Base-by-base conservation (phyloP, 2,113 vertebrate genomes). In the Sinocyclocheilus anshuiensis region DNA sequence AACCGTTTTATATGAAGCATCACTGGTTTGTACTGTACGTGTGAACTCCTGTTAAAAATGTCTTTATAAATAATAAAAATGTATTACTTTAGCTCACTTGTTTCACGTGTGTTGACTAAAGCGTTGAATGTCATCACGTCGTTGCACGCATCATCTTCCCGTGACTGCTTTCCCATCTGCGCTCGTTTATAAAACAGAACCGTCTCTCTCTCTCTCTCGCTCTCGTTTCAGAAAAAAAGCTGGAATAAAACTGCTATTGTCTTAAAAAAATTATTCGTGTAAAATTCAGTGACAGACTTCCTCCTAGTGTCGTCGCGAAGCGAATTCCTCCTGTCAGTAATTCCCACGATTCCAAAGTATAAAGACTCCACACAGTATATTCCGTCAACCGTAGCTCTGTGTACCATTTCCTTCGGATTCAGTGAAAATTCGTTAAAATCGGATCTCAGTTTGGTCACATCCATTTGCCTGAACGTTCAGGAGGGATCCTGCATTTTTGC, bases 21-120 rank as follows among this genome's bases (percentile, higher is more conserved):
- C 88, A 87, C 91, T 74, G 72, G 45, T 84, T 74, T 92, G 91
- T 85, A 91, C 91, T 91, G 91, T 76, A 82, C 86, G 83, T 93
- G 91, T 91, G 92, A 92, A 92, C 92, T 92, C 93, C 94, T 93
- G 93, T 94, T 95, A 95, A 94, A 95, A 95, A 95, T 92, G 93
- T 94, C 92, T 93, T 94, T 95, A 95, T 95, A 96, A 95, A 96
- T 95, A 96, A 95, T 95, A 95, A 95, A 95, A 96, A 96, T 94
- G 93, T 93, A 94, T 94, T 94, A 93, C 93, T 87, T 86, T 88
- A 86, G 84, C 84, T 85, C 93, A 93, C 93, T 93, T 86, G 90
- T 92, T 90, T 77, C 87, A 90, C 93, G 87, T 90, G 90, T 88
- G 92, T 92, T 91, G 93, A 93, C 92, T 92, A 77, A 91, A 93